Evolutionary conservation across 2,888 invertebrate species (phyloP).

Genomic region (Petrophora chlorosata): DNA sequence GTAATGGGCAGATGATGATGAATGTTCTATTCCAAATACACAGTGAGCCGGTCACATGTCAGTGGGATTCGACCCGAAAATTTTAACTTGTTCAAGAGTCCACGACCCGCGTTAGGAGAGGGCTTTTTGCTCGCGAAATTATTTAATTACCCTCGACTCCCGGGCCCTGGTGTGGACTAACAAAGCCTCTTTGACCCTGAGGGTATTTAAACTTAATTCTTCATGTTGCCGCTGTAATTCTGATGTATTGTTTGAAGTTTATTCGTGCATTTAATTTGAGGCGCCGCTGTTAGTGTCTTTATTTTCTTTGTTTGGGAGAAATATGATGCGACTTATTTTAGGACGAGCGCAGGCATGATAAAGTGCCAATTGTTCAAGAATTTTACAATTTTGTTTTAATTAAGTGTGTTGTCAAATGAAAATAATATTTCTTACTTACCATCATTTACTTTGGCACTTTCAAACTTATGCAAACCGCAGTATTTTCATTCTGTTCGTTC

Average conservation of each 20-base stretch:
- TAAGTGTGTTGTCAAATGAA: no score
- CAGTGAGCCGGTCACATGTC: no score
- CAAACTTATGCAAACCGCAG: no score
- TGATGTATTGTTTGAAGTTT: constrained; percentile 42
- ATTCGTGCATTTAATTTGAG: constrained; percentile 37
- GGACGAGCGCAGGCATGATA: background rate
- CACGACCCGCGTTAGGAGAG: constrained; percentile 35
- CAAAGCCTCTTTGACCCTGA: constrained; percentile 42
- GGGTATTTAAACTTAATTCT: constrained; percentile 49
- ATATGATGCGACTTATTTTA: constrained; percentile 28
- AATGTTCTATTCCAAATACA: no score
- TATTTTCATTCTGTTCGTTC: no score
- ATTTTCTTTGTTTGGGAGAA: constrained; percentile 29
- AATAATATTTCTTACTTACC: no score
- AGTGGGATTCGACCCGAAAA: constrained; percentile 30
- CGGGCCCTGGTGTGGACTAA: constrained; percentile 35
- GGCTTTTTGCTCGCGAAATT: constrained; percentile 48
- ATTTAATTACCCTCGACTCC: constrained; percentile 43
- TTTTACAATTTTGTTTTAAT: no score
- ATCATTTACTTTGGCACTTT: no score
- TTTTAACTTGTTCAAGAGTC: constrained; percentile 47
- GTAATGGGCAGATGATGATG: no score
- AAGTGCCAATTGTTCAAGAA: background rate
- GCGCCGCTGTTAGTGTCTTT: constrained; percentile 32
- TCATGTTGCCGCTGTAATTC: constrained; percentile 38